Conservation (phyloP, 2,113 vertebrate species). For the Hystrix brachyura region DNA sequence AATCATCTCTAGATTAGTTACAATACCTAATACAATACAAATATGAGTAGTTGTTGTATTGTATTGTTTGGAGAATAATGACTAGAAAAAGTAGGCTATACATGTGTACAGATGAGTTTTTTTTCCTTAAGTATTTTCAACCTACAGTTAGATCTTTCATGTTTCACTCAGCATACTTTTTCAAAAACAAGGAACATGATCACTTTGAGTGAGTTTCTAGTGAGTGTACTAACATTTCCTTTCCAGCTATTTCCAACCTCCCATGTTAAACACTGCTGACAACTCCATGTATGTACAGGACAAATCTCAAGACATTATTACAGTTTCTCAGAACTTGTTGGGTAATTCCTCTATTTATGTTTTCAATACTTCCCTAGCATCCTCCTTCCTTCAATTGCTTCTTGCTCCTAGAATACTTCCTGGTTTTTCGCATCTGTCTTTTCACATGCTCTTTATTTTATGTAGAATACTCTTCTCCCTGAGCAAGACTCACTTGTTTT, state of each 20-base stretch:
- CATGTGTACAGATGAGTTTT: background rate
- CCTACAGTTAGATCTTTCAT: background rate
- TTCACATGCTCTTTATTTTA: conserved; percentile 29
- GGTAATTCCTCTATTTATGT: background rate
- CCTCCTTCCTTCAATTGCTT: background rate
- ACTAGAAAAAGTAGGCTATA: background rate
- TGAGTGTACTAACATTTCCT: background rate
- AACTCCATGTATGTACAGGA: background rate
- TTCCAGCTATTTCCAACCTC: background rate
- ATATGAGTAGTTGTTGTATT: background rate
- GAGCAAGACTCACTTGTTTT: background rate
- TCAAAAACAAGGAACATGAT: background rate
- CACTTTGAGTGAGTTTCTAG: background rate
- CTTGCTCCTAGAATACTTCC: background rate
- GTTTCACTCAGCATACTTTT: background rate
- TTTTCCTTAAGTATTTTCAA: background rate
- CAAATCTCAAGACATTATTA: background rate
- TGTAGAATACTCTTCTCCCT: background rate
- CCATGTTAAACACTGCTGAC: background rate
- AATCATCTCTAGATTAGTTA: too few species aligned
- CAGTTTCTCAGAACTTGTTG: background rate
- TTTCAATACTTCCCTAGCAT: background rate
- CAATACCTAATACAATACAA: background rate
- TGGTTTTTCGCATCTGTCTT: conserved; percentile 21
- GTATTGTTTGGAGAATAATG: too few species aligned